These are phyloP conservation scores for Mylabris sibirica DNA, from an alignment of 2,888 invertebrate genomes.

Conservation along the genomic window DNA sequence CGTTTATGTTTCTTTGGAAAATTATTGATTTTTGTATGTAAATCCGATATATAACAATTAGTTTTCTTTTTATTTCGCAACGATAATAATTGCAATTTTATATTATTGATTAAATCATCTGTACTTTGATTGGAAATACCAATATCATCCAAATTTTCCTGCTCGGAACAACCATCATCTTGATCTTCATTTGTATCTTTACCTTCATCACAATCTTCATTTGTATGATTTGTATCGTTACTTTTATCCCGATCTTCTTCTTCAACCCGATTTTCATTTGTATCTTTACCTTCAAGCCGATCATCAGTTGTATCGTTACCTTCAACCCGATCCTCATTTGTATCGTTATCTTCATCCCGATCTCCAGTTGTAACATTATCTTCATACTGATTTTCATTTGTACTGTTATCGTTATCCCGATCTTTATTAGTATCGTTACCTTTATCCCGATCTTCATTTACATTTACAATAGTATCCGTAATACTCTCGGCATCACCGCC, in stretches of 20 bases:
- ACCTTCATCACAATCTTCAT: no score
- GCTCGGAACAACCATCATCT: neutral
- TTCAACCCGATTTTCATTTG: neutral
- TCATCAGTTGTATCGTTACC: no score
- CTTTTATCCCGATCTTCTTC: no score
- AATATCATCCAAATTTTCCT: constrained; percentile 10
- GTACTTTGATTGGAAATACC: constrained; percentile 3
- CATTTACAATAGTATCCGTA: no score
- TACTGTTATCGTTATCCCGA: neutral
- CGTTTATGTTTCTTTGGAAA: constrained; percentile 29
- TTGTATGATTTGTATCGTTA: no score
- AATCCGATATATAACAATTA: constrained; percentile 19
- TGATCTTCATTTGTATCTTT: neutral
- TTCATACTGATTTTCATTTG: no score
- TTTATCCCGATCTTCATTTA: neutral
- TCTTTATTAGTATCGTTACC: neutral
- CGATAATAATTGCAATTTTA: constrained; percentile 46
- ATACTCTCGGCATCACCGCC: no score
- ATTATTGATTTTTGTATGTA: constrained; percentile 22
- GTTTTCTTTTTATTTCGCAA: constrained; percentile 47
- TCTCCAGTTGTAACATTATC: no score
- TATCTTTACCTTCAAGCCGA: no score
- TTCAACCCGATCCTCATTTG: neutral
- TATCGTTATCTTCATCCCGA: no score
- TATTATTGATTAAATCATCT: constrained; percentile 44